Base-by-base conservation (phyloP, 2,888 invertebrate genomes). In the Drosophila helvetica region DNA sequence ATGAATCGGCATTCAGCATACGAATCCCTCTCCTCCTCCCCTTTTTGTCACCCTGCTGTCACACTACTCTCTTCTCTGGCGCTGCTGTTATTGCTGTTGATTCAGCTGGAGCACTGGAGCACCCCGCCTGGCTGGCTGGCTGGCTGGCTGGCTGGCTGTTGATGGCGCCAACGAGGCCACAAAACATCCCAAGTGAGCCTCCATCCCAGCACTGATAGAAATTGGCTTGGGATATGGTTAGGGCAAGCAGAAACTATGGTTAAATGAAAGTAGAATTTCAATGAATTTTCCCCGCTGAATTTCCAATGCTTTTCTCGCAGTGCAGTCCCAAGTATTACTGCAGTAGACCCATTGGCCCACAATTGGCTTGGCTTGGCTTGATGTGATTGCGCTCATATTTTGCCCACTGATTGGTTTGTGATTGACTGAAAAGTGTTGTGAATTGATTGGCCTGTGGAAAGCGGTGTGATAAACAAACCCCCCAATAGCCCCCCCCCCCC, bases 321-420 rank as follows among this genome's bases (percentile, higher is more conserved):
- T 66, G 67, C 12, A 55, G 22, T 51, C 27, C 55, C 52, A 50
- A 58, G 66, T 58, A 18, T 27, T 58, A 52, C 53, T 59, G 52
- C 59, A 52, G 17, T 45, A 38, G n/a, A 38, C 38, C 38, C 38
- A 38, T n/a, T 38, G 38, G 38, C 54, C 47, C 57, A 65, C 81
- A 81, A 84, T 84, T 86, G 87, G 87, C 76, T 80, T 80, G 87
- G 87, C 76, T 80, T 80, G 87, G 87, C 74, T 56, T 68, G 80
- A 57, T 74, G 74, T 86, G 84, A 79, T 77, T 88, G 86, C 65
- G 77, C 69, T 66, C 64, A 72, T 66, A 58, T 75, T 72, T 65
- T 73, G 50, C 63, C 70, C 65, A 69, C 72, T 71, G 77, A 67
- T 86, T 75, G 84, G 66, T 70, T 80, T 70, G 59, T 69, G 86